Conservation (phyloP, 1,140 invertebrate species). For the Ceratitis capitata region DNA sequence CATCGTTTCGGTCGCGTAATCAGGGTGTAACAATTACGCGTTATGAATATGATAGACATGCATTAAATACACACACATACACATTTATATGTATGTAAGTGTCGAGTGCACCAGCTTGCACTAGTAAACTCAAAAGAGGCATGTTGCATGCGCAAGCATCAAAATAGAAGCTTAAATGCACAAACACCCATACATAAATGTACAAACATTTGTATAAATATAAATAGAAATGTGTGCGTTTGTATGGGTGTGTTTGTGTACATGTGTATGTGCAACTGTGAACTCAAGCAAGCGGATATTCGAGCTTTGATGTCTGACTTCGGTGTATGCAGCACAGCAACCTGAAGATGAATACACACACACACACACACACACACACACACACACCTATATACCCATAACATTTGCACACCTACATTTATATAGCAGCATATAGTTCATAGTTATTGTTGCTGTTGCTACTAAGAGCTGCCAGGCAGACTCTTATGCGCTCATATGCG, state of each 20-base stretch:
- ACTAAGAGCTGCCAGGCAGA: neutral
- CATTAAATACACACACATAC: neutral
- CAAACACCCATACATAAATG: no score
- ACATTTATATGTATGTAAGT: neutral
- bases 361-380: neutral
- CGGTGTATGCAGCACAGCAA: neutral
- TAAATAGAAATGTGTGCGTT: neutral
- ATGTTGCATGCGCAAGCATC: neutral
- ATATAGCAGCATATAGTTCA: neutral
- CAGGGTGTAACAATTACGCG: constrained; percentile 40
- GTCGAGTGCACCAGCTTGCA: neutral
- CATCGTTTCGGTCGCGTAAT: constrained; percentile 30
- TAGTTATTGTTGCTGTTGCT: neutral
- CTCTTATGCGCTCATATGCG: no score
- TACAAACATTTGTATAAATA: no score
- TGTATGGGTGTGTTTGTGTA: neutral
- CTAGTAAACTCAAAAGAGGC: neutral
- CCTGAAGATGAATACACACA: neutral
- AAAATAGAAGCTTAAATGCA: neutral
- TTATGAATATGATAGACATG: constrained; percentile 24
- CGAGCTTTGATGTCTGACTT: constrained; percentile 21
- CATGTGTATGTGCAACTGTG: neutral
- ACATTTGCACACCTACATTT: no score
- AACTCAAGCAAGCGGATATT: constrained; percentile 17
- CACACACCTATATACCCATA: neutral